A percentile compares a stretch with the other conserved stretches of the same genome.
These are phyloP conservation scores for Celastrina argiolus DNA, from an alignment of 2,888 invertebrate species.

Conservation along the genomic window DNA sequence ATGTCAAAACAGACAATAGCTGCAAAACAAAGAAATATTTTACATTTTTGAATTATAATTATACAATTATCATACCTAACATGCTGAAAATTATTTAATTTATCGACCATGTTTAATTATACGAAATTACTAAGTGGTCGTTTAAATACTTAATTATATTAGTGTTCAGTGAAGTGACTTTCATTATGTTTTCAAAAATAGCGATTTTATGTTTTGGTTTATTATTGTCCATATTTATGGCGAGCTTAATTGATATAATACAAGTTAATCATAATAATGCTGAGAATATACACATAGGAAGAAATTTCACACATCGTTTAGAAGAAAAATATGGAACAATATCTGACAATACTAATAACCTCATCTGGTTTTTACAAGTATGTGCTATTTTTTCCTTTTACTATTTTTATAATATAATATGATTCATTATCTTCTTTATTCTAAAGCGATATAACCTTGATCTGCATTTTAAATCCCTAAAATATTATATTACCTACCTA, in stretches of 20 bases:
- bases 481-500: background rate
- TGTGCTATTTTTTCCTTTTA: slow-evolving; percentile 31
- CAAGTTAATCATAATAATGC: slow-evolving; percentile 76
- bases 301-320: slow-evolving; percentile 55
- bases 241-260: slow-evolving; percentile 82
- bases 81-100: background rate
- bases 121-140: slow-evolving; percentile 22
- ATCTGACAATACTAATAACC: slow-evolving; percentile 74
- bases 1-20: background rate
- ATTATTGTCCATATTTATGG: slow-evolving; percentile 82
- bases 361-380: slow-evolving; percentile 89
- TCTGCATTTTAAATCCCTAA: background rate
- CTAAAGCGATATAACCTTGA: background rate
- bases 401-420: too few species aligned
- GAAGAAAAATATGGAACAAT: slow-evolving; percentile 65
- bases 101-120: slow-evolving; percentile 18
- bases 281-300: slow-evolving; percentile 51
- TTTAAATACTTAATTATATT: slow-evolving; percentile 11
- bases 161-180: slow-evolving; percentile 8
- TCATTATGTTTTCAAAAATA: slow-evolving; percentile 81
- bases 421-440: background rate
- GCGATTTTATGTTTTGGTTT: slow-evolving; percentile 80
- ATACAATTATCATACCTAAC: background rate
- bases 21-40: slow-evolving; percentile 3
- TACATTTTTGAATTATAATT: background rate